Evolutionary conservation across 2,888 invertebrate genomes (phyloP).

Genomic region (Caenorhabditis sulstoni): DNA sequence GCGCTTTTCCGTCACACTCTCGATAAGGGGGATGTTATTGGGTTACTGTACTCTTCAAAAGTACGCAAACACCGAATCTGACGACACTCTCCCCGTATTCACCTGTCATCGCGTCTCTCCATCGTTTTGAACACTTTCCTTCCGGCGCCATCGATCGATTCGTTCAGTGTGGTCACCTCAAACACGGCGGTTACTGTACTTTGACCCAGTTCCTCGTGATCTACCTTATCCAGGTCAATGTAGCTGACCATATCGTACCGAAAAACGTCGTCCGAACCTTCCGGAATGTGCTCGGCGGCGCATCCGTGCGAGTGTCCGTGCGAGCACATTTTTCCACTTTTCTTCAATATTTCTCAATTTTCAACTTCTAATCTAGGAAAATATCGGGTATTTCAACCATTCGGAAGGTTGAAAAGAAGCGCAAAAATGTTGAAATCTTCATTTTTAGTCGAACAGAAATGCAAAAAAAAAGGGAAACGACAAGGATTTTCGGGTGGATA

Average conservation of each 20-base stretch:
- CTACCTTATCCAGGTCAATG: constrained; percentile 66
- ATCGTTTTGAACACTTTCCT: constrained; percentile 90
- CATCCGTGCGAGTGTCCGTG: constrained; percentile 60
- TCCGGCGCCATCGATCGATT: constrained; percentile 90
- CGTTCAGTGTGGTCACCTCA: constrained; percentile 92
- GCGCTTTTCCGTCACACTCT: too few species aligned
- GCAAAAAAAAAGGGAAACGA: too few species aligned
- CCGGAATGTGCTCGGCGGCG: constrained; percentile 39
- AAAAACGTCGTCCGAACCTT: constrained; percentile 41
- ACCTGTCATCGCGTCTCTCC: constrained; percentile 90
- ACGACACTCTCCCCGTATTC: constrained; percentile 27
- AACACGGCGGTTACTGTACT: too few species aligned
- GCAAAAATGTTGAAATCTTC: constrained; percentile 27
- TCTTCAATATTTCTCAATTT: neutral
- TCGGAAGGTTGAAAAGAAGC: neutral
- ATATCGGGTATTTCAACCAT: too few species aligned
- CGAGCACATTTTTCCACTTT: constrained; percentile 49
- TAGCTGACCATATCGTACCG: constrained; percentile 67
- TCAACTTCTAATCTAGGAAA: neutral
- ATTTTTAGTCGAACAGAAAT: neutral
- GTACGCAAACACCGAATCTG: neutral
- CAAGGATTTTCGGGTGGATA: too few species aligned
- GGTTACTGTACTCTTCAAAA: too few species aligned
- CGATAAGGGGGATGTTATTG: too few species aligned
- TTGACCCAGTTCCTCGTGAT: too few species aligned